Base-by-base conservation (phyloP, 2,797 vertebrate genomes). In the Apogon talboti region DNA sequence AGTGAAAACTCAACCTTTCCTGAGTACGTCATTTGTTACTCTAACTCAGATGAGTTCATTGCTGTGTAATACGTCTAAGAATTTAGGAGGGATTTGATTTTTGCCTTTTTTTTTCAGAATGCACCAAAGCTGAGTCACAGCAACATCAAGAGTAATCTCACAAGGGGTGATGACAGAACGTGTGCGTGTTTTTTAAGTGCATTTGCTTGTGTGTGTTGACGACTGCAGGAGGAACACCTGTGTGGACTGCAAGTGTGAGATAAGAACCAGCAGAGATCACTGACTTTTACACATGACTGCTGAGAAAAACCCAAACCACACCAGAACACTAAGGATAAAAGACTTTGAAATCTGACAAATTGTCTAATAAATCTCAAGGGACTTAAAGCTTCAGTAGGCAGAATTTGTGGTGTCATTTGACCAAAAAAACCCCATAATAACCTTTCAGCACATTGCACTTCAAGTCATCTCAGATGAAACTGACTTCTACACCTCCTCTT, bases 151-250 rank as follows among this genome's bases (percentile, higher is more conserved):
- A 76, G 79, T 81, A 77, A 83, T 84, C 83, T 84, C 76, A 76
- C 40, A 59, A 60, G 67, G 64, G 24, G 66, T 37, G 85, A 66
- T 83, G 84, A 84, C 60, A 74, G 82, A 73, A 50, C 16, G 46
- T 46, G 71, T 54, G 18, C 5, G 43, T 60, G 66, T 50, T 59
- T 62, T 55, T 38, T 58, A 42, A 61, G 66, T 41, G 49, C 42
- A 53, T 60, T 58, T 50, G 47, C 43, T 64, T 66, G 47, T 45
- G 66, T 81, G 71, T 71, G 76, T 78, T 69, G 76, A 84, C 50
- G 56, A 70, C 80, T 84, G 79, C 74, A 88, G 76, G 76, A 81
- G 55, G 84, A 89, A 90, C 89, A 92, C 88, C 92, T 92, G 90
- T 89, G 87, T 88, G 77, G 78, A 83, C 63, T 38, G 57, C 70